Conservation (phyloP, 2,888 invertebrate genomes). For the Mythimna lalbum region DNA sequence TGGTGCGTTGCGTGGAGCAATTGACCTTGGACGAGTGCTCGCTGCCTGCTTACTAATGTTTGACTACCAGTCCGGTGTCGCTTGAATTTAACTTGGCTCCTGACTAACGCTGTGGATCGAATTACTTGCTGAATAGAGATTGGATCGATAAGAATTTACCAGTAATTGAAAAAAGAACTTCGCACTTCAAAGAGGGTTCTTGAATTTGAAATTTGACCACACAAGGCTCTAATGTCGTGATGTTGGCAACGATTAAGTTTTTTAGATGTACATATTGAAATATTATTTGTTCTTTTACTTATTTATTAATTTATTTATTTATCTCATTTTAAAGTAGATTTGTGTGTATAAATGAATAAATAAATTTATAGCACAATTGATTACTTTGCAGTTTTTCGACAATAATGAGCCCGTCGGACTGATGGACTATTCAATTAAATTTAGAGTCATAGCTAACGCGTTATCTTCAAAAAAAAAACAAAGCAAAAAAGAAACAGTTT, state of each 20-base stretch:
- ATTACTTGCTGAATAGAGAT: constrained; percentile 47
- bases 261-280: too few relatives aligned
- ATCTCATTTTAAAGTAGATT: too few relatives aligned
- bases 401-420: background rate
- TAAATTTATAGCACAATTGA: background rate
- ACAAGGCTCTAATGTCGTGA: background rate
- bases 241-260: background rate
- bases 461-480: constrained; percentile 1
- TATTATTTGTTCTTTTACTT: background rate
- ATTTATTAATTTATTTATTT: too few relatives aligned
- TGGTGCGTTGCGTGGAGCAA: constrained; percentile 82
- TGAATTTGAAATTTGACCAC: constrained; percentile 20
- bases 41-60: constrained; percentile 78
- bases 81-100: constrained; percentile 47
- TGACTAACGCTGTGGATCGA: constrained; percentile 45
- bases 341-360: too few relatives aligned
- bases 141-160: constrained; percentile 27
- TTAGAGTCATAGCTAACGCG: background rate
- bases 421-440: background rate
- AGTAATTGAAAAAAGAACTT: constrained; percentile 1
- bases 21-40: constrained; percentile 82
- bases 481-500: background rate
- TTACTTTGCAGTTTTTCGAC: background rate
- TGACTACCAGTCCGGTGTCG: constrained; percentile 63
- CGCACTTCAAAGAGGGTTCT: constrained; percentile 13